These are phyloP conservation scores for Diabrotica virgifera DNA, from an alignment of 1,140 invertebrate species.

Conservation along the genomic window DNA sequence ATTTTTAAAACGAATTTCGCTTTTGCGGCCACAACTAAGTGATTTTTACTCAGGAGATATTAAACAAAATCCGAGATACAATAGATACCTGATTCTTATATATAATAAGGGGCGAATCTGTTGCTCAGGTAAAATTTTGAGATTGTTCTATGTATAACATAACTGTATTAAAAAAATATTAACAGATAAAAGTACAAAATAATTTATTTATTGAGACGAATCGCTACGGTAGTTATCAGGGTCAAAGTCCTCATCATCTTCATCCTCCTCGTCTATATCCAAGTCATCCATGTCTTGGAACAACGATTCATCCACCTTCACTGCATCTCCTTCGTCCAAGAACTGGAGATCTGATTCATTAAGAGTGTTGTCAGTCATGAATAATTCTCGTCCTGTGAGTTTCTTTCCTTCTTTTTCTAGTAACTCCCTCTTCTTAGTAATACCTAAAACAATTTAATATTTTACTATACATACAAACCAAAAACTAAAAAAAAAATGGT, in stretches of 20 bases:
- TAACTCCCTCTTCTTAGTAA: slow-evolving; percentile 68
- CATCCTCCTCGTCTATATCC: slow-evolving; percentile 80
- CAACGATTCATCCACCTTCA: slow-evolving; percentile 91
- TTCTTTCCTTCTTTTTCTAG: slow-evolving; percentile 72
- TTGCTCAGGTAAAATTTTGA: no score
- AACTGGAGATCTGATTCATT: slow-evolving; percentile 96
- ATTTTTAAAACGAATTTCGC: no score
- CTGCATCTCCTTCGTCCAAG: slow-evolving; percentile 84
- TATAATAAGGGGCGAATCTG: no score
- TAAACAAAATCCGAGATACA: no score
- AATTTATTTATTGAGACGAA: slow-evolving; percentile 22
- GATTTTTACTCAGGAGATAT: no score
- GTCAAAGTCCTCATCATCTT: slow-evolving; percentile 63
- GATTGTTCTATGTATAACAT: no score
- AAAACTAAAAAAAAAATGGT: no score
- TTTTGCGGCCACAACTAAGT: no score
- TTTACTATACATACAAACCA: no score
- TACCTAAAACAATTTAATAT: slow-evolving; percentile 46
- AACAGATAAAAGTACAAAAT: neutral
- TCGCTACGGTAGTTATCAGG: slow-evolving; percentile 31
- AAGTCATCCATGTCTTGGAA: slow-evolving; percentile 92
- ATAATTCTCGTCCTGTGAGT: slow-evolving; percentile 83
- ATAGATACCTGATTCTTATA: no score
- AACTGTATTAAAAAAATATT: no score
- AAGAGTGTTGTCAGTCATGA: slow-evolving; percentile 86